Evolutionary conservation across 2,888 invertebrate genomes (phyloP), one percentile per base, ranked within the genome.

Genomic region (Epiblema foenella): DNA sequence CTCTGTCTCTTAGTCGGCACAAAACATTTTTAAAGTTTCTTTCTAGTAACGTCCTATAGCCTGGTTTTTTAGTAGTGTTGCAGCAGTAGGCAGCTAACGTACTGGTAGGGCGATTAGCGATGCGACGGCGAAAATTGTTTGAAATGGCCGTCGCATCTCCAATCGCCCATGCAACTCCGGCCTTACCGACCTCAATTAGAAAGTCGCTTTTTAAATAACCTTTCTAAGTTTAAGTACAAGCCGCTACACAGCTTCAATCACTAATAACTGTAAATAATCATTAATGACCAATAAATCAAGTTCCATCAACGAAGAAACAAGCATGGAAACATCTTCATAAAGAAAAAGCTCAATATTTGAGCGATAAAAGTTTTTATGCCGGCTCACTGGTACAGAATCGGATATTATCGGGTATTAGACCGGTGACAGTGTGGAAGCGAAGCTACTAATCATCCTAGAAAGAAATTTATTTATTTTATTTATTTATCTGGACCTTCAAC

Each of bases 291-390:
- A 71, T 66, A 66, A 71, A 71, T 71, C 70, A 71, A 66, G 56
- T 66, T 71, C 70, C 66, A 71, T 71, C 70, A 71, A 54, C 54
- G n/a, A 17, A 52, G 24, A 49, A 66, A 66, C 59, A 49, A 46
- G 39, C 59, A 33, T 60, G 57, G 37, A 46, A 60, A 71, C 70
- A 71, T 60, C 70, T 71, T 66, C 17, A 60, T 71, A 62, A 39
- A 72, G 64, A 68, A 72, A 68, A 64, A 72, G 57, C 37, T 67
- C 69, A 74, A 74, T 74, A 63, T 69, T 54, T 24, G 46, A 59
- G 46, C 69, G 72, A 74, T 74, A 74, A 74, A 74, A 74, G 54
- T 69, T 72, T 74, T 72, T 71, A 70, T 71, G 54, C 60, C 66
- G 46, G 46, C 56, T 66, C 37, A 69, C 60, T 54, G 69, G 49